phyloP scores from a whole-genome alignment of 2,797 vertebrate genomes.

The Emydoidea blandingii region DNA sequence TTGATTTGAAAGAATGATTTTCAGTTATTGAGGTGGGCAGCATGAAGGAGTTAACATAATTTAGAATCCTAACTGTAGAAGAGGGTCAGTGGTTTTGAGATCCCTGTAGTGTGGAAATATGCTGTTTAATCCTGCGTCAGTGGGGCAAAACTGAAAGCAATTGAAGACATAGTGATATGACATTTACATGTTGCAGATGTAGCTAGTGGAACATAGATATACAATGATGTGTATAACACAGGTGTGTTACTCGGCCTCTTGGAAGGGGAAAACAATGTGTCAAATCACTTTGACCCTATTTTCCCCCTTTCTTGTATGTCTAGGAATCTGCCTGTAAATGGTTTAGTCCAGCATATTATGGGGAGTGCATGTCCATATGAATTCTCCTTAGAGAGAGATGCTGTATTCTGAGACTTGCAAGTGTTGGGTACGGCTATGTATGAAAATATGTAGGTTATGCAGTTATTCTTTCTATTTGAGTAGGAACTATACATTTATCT shows the following conservation, averaged over 20 bases:
- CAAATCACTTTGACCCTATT: not conserved
- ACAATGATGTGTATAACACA: not conserved
- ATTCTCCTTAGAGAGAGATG: not conserved
- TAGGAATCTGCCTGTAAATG: not conserved
- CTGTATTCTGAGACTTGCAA: not conserved
- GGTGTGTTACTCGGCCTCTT: not conserved
- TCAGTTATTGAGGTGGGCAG: not conserved
- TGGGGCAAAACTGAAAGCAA: not conserved
- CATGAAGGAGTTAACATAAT: not conserved
- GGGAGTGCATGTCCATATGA: not conserved
- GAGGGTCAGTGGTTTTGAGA: not conserved
- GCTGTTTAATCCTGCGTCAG: not conserved
- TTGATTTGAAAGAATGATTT: not conserved
- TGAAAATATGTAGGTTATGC: not conserved
- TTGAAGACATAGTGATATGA: not conserved
- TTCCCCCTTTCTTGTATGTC: not conserved
- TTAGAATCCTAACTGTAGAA: not conserved
- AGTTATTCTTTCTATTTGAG: conserved; percentile 40
- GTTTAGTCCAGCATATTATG: not conserved
- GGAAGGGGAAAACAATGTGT: not conserved
- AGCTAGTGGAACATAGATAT: not conserved
- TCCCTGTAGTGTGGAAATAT: not conserved
- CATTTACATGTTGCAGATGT: not conserved
- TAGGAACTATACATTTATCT: conserved; percentile 2
- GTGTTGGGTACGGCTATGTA: not conserved